Conservation (phyloP, 2,797 vertebrate genomes). For the Rallus crepitans region DNA sequence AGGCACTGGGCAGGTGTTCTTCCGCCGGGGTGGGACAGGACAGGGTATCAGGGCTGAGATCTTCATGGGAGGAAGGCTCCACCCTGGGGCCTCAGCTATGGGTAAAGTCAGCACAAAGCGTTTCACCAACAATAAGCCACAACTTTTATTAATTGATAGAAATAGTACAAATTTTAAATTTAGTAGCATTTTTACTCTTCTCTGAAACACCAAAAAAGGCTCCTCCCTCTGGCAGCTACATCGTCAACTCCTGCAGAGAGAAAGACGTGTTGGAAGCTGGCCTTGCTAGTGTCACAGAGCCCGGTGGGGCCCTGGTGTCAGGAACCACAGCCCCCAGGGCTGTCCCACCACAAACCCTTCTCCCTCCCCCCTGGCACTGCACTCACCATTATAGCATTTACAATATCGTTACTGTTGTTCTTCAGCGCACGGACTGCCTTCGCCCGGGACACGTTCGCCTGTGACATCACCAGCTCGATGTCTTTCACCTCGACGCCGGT, state of each 20-base stretch:
- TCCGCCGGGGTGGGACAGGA: not conserved
- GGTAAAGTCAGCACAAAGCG: not conserved
- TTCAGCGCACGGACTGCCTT: constrained; percentile 98
- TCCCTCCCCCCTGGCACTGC: too few relatives aligned
- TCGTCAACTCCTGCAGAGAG: constrained; percentile 93
- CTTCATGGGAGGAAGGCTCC: not conserved
- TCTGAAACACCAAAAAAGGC: constrained; percentile 79
- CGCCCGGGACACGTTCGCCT: constrained; percentile 96
- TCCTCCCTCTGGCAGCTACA: constrained; percentile 83
- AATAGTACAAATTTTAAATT: constrained; percentile 98
- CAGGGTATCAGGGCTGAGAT: not conserved
- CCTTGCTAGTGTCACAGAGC: not conserved
- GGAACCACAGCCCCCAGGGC: too few relatives aligned
- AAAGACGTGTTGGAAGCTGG: not conserved
- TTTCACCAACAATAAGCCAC: constrained; percentile 89
- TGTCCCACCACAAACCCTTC: not conserved
- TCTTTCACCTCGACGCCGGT: constrained; percentile 98
- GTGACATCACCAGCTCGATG: constrained; percentile 98
- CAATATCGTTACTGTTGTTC: constrained; percentile 99
- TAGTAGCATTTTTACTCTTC: constrained; percentile 83
- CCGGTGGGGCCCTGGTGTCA: not conserved
- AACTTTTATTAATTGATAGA: constrained; percentile 98
- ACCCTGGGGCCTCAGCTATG: not conserved
- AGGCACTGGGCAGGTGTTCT: not conserved
- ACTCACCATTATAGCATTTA: constrained; percentile 98